A percentile compares a stretch with the other conserved stretches of the same genome.
These are phyloP conservation scores for Acipenser oxyrinchus DNA, from an alignment of 2,797 vertebrate genomes.

Conservation along the genomic window DNA sequence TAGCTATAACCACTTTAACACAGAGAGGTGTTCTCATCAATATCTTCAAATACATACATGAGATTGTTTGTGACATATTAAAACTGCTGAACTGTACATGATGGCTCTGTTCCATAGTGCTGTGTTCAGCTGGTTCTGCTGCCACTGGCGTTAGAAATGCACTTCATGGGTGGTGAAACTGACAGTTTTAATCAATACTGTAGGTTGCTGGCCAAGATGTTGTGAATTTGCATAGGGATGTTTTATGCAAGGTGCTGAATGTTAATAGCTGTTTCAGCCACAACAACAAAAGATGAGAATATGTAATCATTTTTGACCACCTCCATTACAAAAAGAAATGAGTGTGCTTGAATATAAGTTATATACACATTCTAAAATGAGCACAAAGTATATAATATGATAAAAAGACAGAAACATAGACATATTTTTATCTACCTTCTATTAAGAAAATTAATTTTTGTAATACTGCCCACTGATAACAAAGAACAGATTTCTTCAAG, in stretches of 20 bases:
- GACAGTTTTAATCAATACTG: conserved; percentile 21
- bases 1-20: no score
- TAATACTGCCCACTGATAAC: no score
- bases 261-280: conserved; percentile 5
- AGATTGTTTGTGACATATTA: background rate
- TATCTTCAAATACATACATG: conserved; percentile 3
- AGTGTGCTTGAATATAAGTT: no score
- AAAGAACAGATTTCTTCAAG: no score
- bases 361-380: no score
- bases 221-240: conserved; percentile 21
- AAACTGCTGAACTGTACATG: conserved; percentile 16
- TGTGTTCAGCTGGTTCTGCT: conserved; percentile 15
- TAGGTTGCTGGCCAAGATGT: conserved; percentile 6
- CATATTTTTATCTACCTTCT: no score
- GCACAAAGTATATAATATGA: no score
- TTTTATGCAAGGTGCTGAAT: background rate
- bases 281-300: background rate
- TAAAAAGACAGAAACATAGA: no score
- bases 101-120: conserved; percentile 11
- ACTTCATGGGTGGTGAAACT: conserved; percentile 10
- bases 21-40: no score
- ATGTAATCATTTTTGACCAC: no score
- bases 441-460: no score
- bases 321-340: no score
- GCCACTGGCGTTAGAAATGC: conserved; percentile 8